These are phyloP conservation scores for Nyctibius bracteatus DNA, from an alignment of 2,113 vertebrate genomes.

Conservation along the genomic window DNA sequence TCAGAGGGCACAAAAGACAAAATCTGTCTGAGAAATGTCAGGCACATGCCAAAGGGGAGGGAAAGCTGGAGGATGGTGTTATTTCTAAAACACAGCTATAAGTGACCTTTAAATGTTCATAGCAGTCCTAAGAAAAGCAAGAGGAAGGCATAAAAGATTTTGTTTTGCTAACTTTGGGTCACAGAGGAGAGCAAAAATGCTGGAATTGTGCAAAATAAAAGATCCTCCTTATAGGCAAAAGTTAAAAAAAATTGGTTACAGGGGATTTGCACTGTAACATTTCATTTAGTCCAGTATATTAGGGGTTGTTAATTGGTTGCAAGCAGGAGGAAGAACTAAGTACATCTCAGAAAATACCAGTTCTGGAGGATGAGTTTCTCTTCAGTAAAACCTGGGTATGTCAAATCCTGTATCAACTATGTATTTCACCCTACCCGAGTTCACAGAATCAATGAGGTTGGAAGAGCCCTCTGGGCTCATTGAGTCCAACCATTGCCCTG, in stretches of 20 bases:
- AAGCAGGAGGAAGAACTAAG: background rate
- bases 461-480: no score
- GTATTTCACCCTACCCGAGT: rapidly evolving
- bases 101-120: background rate
- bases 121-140: background rate
- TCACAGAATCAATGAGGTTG: no score
- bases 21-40: background rate
- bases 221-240: background rate
- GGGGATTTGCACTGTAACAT: background rate
- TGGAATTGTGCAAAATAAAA: background rate
- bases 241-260: no score
- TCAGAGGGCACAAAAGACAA: background rate
- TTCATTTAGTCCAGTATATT: background rate
- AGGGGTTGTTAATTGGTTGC: background rate
- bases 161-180: background rate
- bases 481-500: no score
- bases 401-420: background rate
- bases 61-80: background rate
- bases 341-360: background rate
- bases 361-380: background rate
- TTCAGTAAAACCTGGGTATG: background rate
- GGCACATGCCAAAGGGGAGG: background rate
- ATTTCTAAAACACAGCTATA: background rate
- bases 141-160: background rate
- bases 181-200: background rate